phyloP scores from a whole-genome alignment of 1,140 invertebrate species.

The Formica exsecta region DNA sequence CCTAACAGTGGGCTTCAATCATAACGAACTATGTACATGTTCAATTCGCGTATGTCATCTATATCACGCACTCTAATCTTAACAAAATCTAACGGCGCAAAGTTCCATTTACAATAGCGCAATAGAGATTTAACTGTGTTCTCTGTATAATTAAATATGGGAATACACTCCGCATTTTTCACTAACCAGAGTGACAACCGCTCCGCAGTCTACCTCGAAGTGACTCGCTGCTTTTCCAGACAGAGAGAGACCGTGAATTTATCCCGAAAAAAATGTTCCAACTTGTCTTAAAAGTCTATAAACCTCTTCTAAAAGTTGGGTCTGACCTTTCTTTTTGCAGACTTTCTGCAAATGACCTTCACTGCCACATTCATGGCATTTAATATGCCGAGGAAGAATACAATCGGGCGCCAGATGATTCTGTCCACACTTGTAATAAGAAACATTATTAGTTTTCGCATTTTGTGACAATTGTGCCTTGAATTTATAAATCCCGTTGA shows the following conservation, averaged over 20 bases:
- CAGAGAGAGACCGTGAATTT: no score
- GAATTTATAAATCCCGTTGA: neutral
- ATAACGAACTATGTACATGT: neutral
- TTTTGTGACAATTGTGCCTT: neutral
- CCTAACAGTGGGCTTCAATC: constrained; percentile 10
- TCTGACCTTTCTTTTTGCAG: neutral
- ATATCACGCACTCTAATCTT: neutral
- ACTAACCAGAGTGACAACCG: neutral
- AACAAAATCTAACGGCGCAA: neutral
- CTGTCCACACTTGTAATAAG: neutral
- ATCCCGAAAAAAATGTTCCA: no score
- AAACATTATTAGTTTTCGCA: neutral
- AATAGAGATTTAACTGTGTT: neutral
- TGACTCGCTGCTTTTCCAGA: no score
- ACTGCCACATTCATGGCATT: neutral
- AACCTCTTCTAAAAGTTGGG: neutral
- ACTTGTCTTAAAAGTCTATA: no score
- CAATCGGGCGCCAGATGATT: neutral
- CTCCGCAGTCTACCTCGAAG: neutral
- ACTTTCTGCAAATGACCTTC: neutral
- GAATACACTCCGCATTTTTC: neutral
- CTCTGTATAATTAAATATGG: neutral
- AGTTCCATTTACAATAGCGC: neutral
- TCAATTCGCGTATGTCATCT: neutral
- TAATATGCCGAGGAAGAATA: neutral